phyloP scores from a whole-genome alignment of 1,140 invertebrate genomes.

The Drosophila nasuta region DNA sequence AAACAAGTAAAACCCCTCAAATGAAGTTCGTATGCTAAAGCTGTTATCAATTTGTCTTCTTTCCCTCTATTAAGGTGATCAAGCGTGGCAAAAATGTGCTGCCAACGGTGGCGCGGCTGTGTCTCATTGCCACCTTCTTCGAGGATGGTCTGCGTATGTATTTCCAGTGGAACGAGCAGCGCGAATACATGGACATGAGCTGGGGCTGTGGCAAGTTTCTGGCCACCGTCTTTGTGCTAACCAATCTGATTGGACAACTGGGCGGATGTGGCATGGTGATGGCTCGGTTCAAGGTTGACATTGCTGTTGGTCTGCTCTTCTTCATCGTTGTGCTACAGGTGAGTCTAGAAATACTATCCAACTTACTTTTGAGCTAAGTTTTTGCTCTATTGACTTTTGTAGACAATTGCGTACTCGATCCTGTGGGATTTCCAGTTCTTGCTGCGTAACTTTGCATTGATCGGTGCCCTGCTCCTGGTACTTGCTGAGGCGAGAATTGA shows the following conservation, averaged over 20 bases:
- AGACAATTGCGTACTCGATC: conserved; percentile 99
- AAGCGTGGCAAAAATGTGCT: conserved; percentile 96
- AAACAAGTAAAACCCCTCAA: no score
- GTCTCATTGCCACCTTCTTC: conserved; percentile 99
- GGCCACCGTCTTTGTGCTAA: conserved; percentile 94
- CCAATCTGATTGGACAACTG: conserved; percentile 98
- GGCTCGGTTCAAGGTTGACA: conserved; percentile 95
- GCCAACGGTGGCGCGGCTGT: conserved; percentile 97
- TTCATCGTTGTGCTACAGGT: conserved; percentile 98
- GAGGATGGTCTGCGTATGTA: conserved; percentile 99
- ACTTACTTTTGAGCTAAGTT: not conserved
- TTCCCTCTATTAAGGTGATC: conserved; percentile 89
- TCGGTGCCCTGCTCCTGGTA: conserved; percentile 97
- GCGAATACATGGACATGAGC: conserved; percentile 98
- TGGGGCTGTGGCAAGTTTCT: conserved; percentile 98
- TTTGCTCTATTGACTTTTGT: conserved; percentile 49
- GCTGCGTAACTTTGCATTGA: conserved; percentile 96
- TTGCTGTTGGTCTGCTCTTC: conserved; percentile 97
- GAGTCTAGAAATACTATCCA: conserved; percentile 39
- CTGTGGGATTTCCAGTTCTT: conserved; percentile 99
- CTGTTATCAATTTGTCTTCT: not conserved
- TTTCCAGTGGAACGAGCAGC: conserved; percentile 99
- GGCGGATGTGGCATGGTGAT: conserved; percentile 98
- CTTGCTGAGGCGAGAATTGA: conserved; percentile 97
- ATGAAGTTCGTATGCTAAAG: no score